A percentile compares a stretch with the other conserved stretches of the same genome.
Evolutionary conservation across 2,888 invertebrate genomes (phyloP).

Genomic region (Epistrophella euchroma): DNA sequence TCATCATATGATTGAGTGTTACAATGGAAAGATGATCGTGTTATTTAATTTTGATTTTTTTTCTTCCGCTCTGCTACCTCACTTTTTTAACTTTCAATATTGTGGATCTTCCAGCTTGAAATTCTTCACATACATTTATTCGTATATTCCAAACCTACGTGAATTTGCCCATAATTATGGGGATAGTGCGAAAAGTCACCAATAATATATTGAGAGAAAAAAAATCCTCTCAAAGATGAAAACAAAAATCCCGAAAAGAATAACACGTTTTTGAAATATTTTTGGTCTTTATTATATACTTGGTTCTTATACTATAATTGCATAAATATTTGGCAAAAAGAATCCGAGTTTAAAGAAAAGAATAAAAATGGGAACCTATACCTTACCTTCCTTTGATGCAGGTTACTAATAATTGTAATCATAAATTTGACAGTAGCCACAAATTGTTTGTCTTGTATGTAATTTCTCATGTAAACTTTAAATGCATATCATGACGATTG

Average conservation of each 20-base stretch:
- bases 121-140: slow-evolving; percentile 46
- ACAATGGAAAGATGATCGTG: slow-evolving; percentile 68
- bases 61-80: slow-evolving; percentile 11
- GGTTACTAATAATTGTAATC: slow-evolving; percentile 22
- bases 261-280: slow-evolving; percentile 1
- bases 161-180: slow-evolving; percentile 58
- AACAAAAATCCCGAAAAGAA: slow-evolving; percentile 10
- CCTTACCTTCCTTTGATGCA: neutral
- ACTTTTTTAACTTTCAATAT: neutral
- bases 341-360: neutral
- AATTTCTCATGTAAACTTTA: neutral
- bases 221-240: neutral
- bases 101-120: neutral
- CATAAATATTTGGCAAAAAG: slow-evolving; percentile 19
- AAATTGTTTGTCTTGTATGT: slow-evolving; percentile 5
- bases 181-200: slow-evolving; percentile 70
- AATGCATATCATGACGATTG: neutral
- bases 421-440: slow-evolving; percentile 19
- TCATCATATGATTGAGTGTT: slow-evolving; percentile 71
- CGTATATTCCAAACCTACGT: slow-evolving; percentile 40
- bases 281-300: neutral
- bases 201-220: slow-evolving; percentile 37
- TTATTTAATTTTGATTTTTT: slow-evolving; percentile 65
- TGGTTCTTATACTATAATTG: slow-evolving; percentile 10
- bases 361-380: neutral